A percentile compares a stretch with the other conserved stretches of the same genome.
These are phyloP conservation scores for Dryoscopus gambensis DNA, from an alignment of 2,113 vertebrate species.

Conservation along the genomic window DNA sequence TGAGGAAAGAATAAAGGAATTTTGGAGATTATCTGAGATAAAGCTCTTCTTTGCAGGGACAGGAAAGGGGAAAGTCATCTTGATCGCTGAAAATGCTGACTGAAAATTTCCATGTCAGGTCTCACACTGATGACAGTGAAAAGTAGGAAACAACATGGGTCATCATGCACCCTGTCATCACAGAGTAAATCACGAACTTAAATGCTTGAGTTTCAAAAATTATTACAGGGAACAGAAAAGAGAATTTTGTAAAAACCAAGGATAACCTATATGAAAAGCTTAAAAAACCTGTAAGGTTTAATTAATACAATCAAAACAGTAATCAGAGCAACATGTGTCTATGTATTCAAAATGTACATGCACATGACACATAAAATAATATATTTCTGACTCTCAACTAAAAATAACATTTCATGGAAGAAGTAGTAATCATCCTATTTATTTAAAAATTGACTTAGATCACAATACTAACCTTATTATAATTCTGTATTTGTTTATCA, in stretches of 20 bases:
- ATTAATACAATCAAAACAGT: background rate
- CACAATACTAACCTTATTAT: background rate
- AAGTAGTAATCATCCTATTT: background rate
- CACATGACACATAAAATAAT: background rate
- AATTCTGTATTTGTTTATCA: background rate
- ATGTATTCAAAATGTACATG: background rate
- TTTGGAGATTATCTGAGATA: background rate
- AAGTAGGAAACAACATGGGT: background rate
- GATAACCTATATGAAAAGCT: background rate
- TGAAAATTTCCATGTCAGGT: background rate
- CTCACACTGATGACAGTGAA: background rate
- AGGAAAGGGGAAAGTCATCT: background rate
- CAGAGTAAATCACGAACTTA: background rate
- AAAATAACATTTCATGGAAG: background rate
- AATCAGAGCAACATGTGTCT: background rate
- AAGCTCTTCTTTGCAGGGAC: background rate
- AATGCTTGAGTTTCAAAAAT: background rate
- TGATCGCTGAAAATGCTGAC: background rate
- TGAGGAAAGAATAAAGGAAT: background rate
- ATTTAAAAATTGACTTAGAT: background rate
- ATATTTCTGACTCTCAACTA: background rate
- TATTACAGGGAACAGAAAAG: background rate
- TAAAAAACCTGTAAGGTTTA: background rate
- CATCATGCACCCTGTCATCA: background rate
- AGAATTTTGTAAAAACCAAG: background rate